Evolutionary conservation across 2,888 invertebrate species (phyloP).

Genomic region (Blastobasis adustella): DNA sequence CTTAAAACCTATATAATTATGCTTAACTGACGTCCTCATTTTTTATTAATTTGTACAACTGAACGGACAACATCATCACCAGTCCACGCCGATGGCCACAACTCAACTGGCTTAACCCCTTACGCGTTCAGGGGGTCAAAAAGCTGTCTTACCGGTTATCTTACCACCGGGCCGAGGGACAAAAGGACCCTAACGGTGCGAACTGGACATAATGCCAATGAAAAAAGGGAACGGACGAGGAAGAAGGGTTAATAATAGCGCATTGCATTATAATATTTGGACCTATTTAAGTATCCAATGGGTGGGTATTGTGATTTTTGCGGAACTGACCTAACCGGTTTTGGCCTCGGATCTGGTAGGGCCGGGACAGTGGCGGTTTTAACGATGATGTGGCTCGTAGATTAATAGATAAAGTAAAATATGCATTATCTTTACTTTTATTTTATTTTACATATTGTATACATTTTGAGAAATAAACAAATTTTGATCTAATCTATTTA

Average conservation of each 20-base stretch:
- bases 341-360: conserved; percentile 28
- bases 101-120: conserved; percentile 61
- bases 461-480: too few relatives aligned
- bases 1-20: too few relatives aligned
- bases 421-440: too few relatives aligned
- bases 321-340: conserved; percentile 73
- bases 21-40: too few relatives aligned
- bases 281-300: conserved; percentile 74
- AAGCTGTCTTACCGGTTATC: conserved; percentile 74
- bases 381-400: too few relatives aligned
- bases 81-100: conserved; percentile 37
- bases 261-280: conserved; percentile 69
- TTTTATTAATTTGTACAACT: too few relatives aligned
- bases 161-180: conserved; percentile 44
- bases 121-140: conserved; percentile 39
- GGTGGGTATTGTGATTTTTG: conserved; percentile 59
- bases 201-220: conserved; percentile 61
- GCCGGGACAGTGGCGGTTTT: conserved; percentile 11
- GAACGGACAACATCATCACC: background rate
- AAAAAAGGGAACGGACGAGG: conserved; percentile 27
- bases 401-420: too few relatives aligned
- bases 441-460: too few relatives aligned
- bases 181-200: conserved; percentile 55
- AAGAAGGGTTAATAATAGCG: conserved; percentile 44
- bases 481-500: too few relatives aligned